Base-by-base conservation (phyloP, 2,797 vertebrate species). In the Rhinichthys osculus region DNA sequence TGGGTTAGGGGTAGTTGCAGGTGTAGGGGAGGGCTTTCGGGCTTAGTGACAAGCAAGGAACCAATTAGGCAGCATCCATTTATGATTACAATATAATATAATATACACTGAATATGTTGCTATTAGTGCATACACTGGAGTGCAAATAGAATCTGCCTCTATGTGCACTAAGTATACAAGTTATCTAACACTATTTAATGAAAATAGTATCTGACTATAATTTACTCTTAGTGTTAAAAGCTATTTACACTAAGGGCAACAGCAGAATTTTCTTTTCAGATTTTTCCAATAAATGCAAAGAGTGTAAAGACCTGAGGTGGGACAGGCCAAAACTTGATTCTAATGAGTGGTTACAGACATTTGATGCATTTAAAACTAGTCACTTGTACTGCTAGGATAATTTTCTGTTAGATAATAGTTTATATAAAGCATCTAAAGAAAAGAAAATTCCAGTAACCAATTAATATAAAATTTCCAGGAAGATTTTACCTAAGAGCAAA, bases 401-500 rank as follows among this genome's bases (percentile, higher is more conserved):
- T n/a, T 72, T 3, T 44, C 27, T 44, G 16, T 27, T 78, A 17
- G 33, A n/a, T 10, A 27, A n/a, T 42, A 42, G 13, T 27, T 40
- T 40, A 40, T n/a, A 40, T 33, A 47, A 64, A 4, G 16, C 42
- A 78, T 59, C 9, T 40, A 67, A 79, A 73, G 4, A 78, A 69
- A 50, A 64, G 21, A 4, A n/a, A 79, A 83, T 7, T 40, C 64
- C 47, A 82, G 27, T 30, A 64, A 50, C 38, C 10, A 80, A 70
- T 40, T 38, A 13, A 13, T 2, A 21, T 38, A 38, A 70, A 21
- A 33, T 44, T 44, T 44, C 70, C 35, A 47, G 8, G 69, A 47
- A 66, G 35, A 71, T 64, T 64, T 64, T 2, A 62, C n/a, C 11
- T 30, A 64, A 30, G 62, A 64, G 62, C 13, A 64, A 73, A 82